Base-by-base conservation (phyloP, 2,888 invertebrate genomes). In the Lithodes maja region DNA sequence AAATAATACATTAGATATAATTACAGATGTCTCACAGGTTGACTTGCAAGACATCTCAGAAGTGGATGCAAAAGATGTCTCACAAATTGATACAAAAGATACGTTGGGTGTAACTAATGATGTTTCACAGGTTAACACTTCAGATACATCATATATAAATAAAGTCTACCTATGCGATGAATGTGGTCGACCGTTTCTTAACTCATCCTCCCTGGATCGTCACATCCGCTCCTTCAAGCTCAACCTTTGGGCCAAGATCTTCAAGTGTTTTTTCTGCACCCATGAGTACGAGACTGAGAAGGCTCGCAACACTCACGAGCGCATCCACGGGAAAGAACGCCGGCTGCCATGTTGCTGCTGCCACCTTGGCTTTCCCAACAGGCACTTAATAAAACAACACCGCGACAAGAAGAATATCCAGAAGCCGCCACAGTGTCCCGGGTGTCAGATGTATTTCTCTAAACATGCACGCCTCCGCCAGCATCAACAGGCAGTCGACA, bases 181-280 rank as follows among this genome's bases (percentile, higher is more conserved):
- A 17, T 71, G 71, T 71, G 71, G 71, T n/a, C 15, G 17, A n/a
- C 1, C 3, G 15, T 71, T 71, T 17, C 12, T 12, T 17, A n/a
- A 3, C 5, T 3, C n/a, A 1, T 17, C 71, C 17, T n/a, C 15
- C 1, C 71, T n/a, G 15, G 17, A 71, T 5, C 15, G 17, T 5
- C 71, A 71, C 71, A 17, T 71, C n/a, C 12, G 1, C 3, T 17
- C 12, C 3, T 71, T 71, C 5, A n/a, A 3, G 3, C 12, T 5
- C 15, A 71, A 71, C 71, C 5, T 17, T 3, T 2, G 17, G 1
- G 1, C 17, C n/a, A 71, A 17, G 17, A 71, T 71, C 12, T n/a
- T n/a, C 71, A 71, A 71, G 71, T 71, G 71, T 71, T 71, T 71
- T 17, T 71, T 71, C 71, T 71, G 71, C 17, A 71, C 3, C 17